phyloP scores from a whole-genome alignment of 2,888 invertebrate species.

The Linnaemya vulpina region DNA sequence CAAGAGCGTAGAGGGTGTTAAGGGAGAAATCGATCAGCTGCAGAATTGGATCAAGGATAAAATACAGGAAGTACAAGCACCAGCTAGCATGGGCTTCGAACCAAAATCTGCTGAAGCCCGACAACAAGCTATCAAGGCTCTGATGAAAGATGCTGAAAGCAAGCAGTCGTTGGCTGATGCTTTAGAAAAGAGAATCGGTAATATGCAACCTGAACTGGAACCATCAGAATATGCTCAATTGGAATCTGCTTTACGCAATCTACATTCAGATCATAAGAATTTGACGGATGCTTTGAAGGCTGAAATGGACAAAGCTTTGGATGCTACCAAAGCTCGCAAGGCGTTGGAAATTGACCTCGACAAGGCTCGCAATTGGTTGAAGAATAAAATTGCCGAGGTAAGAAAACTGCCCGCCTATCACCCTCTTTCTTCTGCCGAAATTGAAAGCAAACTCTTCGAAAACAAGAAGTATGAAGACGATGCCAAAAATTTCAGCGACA shows the following conservation, averaged over 20 bases:
- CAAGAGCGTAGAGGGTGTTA: constrained; percentile 91
- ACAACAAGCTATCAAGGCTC: constrained; percentile 88
- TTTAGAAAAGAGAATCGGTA: constrained; percentile 91
- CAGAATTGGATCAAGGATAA: constrained; percentile 92
- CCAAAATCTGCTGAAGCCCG: constrained; percentile 90
- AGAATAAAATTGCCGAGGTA: constrained; percentile 89
- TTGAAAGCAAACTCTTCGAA: constrained; percentile 91
- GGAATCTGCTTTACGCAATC: constrained; percentile 88
- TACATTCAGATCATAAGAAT: constrained; percentile 90
- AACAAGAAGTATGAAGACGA: constrained; percentile 90
- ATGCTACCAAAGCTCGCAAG: constrained; percentile 88
- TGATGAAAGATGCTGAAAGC: constrained; percentile 92
- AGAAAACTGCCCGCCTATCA: constrained; percentile 89
- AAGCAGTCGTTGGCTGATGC: constrained; percentile 92
- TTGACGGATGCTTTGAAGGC: constrained; percentile 88
- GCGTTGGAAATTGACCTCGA: constrained; percentile 91
- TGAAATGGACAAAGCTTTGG: constrained; percentile 88
- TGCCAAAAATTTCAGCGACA: constrained; percentile 90
- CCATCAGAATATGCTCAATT: constrained; percentile 91
- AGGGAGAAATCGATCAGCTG: constrained; percentile 90
- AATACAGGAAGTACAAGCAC: constrained; percentile 86
- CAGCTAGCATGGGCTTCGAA: constrained; percentile 89
- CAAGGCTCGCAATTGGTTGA: constrained; percentile 91
- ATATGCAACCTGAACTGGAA: constrained; percentile 93
- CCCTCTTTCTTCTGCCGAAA: constrained; percentile 90